Base-by-base conservation (phyloP, 2,888 invertebrate genomes). In the Taenaris catops region DNA sequence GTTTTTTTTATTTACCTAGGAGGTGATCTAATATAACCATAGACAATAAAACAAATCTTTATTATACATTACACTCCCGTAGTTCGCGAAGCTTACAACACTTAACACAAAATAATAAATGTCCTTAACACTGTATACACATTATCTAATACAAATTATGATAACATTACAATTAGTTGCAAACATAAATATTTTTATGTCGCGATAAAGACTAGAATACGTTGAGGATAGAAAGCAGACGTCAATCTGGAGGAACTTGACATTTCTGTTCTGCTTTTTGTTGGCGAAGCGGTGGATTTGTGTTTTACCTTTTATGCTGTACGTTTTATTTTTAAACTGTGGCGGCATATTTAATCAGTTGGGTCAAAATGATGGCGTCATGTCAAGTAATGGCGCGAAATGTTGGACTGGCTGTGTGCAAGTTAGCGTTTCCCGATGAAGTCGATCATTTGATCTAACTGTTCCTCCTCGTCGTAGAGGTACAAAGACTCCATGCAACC, bases 401-500 rank as follows among this genome's bases (percentile, higher is more conserved):
- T 51, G 51, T 55, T 43, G 44, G 48, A 41, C 50, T 57, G 54
- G 49, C 55, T 62, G 59, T 53, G 46, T 63, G 62, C 56, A 49
- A 41, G 25, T 79, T 81, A 86, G 72, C 86, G 84, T 78, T 90
- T 90, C 72, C 93, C 93, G 84, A 93, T 89, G 87, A 90, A 92
- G 84, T 93, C 92, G 83, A 92, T 91, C 93, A 93, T 92, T 84
- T 92, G 91, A 76, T 90, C 90, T 87, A 92, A 91, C 80, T 91
- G 91, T 73, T 92, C 91, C 87, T 91, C 91, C 80, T 94, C 93
- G 79, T 93, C 93, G 71, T 89, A 89, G 78, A 93, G 89, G 83
- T 92, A 89, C 84, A 94, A 89, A 75, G 92, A 91, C 87, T 93
- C 91, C 88, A 93, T 88, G 87, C 94, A 94, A 86, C 93, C 93